phyloP scores from a whole-genome alignment of 2,888 invertebrate genomes.

The Limenitis camilla region DNA sequence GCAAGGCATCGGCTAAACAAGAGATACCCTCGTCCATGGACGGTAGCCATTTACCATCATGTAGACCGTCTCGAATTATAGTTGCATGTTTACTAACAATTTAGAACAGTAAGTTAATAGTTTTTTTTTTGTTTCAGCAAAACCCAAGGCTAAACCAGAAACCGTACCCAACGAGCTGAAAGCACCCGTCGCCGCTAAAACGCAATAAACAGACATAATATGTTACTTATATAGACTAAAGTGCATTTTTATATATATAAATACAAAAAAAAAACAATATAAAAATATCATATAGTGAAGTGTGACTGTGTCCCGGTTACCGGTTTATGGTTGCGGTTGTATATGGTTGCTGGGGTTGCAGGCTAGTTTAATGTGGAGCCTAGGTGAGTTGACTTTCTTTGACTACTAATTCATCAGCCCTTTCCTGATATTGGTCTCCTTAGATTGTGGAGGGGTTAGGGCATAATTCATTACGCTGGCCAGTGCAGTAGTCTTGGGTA shows the following conservation, averaged over 20 bases:
- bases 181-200: slow-evolving; percentile 38
- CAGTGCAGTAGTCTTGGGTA: no score
- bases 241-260: slow-evolving; percentile 27
- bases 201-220: slow-evolving; percentile 39
- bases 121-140: slow-evolving; percentile 35
- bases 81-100: no score
- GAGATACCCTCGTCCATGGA: no score
- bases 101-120: no score
- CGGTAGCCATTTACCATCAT: no score
- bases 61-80: no score
- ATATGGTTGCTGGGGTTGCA: slow-evolving; percentile 36
- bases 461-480: no score
- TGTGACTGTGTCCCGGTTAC: slow-evolving; percentile 20
- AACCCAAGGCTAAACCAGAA: slow-evolving; percentile 53
- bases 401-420: no score
- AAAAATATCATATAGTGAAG: slow-evolving; percentile 22
- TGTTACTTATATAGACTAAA: slow-evolving; percentile 26
- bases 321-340: slow-evolving; percentile 12
- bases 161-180: slow-evolving; percentile 37
- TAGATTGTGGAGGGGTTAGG: no score
- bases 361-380: slow-evolving; percentile 42
- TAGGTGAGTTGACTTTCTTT: slow-evolving; percentile 52
- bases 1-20: no score
- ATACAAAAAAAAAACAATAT: slow-evolving; percentile 28
- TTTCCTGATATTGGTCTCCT: no score